Percentiles rank a stretch among this genome's conserved stretches.
These are phyloP conservation scores for Horisme vitalbata DNA, from an alignment of 2,888 invertebrate genomes.

Conservation along the genomic window DNA sequence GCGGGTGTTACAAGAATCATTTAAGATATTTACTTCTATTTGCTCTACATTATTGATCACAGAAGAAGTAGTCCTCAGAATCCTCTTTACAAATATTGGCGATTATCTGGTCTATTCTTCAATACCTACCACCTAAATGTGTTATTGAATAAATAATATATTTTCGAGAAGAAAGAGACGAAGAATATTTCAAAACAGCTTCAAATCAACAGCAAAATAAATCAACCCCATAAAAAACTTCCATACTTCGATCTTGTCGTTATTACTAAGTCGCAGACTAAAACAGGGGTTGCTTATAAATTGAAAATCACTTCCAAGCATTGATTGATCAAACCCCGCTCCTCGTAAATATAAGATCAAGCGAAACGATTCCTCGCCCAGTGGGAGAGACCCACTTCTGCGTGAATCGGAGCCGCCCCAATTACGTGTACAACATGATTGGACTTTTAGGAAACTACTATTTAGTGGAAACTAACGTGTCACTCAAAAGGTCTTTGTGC, in stretches of 20 bases:
- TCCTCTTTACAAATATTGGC: no score
- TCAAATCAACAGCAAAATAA: no score
- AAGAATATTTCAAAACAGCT: no score
- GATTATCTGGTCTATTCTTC: no score
- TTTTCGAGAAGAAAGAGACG: no score
- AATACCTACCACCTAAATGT: no score
- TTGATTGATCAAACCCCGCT: slow-evolving; percentile 25
- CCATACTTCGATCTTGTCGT: no score
- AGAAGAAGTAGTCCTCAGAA: no score
- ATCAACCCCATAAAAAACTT: not conserved
- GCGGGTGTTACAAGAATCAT: no score
- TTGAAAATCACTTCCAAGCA: slow-evolving; percentile 16
- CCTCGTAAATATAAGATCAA: slow-evolving; percentile 25
- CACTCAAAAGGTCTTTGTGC: not conserved
- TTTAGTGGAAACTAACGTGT: slow-evolving; percentile 2
- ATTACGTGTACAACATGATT: slow-evolving; percentile 13
- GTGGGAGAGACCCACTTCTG: slow-evolving; percentile 20
- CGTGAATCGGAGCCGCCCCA: slow-evolving; percentile 8
- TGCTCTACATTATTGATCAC: no score
- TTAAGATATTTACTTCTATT: no score
- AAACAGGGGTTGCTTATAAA: slow-evolving; percentile 17
- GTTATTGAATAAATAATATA: no score
- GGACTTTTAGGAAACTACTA: slow-evolving; percentile 5
- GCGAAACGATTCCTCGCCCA: slow-evolving; percentile 15
- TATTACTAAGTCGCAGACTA: not conserved